A percentile compares a stretch with the other conserved stretches of the same genome.
phyloP scores from a whole-genome alignment of 2,888 invertebrate genomes.

The Osedax frankpressi region DNA sequence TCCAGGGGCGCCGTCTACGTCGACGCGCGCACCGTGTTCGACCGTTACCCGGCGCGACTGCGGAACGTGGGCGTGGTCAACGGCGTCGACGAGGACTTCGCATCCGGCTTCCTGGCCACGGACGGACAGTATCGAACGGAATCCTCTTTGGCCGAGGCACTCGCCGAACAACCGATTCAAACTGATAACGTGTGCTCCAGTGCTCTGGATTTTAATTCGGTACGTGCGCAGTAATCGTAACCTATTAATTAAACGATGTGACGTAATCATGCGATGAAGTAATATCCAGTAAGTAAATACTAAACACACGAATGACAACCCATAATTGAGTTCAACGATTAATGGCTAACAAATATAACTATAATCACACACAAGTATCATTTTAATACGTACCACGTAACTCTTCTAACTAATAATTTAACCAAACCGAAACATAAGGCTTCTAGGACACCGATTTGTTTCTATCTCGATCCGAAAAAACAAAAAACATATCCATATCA shows the following conservation, averaged over 20 bases:
- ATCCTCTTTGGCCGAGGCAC: background rate
- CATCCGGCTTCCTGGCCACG: conserved; percentile 20
- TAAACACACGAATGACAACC: too few species aligned
- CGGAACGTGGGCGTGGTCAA: conserved; percentile 21
- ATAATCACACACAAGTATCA: too few species aligned
- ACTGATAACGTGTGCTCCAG: background rate
- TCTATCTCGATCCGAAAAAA: background rate
- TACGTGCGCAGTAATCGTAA: too few species aligned
- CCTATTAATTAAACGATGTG: too few species aligned
- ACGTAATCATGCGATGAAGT: too few species aligned
- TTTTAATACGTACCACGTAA: too few species aligned
- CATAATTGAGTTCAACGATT: too few species aligned
- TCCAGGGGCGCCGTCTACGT: conserved; percentile 34
- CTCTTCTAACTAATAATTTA: too few species aligned
- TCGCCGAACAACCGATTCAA: background rate
- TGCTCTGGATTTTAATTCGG: background rate
- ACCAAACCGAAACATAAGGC: too few species aligned
- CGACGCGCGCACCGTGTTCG: conserved; percentile 28
- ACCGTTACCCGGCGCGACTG: conserved; percentile 19
- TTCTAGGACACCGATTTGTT: too few species aligned
- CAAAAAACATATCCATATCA: conserved; percentile 30
- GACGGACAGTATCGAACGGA: background rate
- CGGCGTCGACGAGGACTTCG: conserved; percentile 16
- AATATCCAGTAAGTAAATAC: too few species aligned
- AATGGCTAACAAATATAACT: too few species aligned